phyloP scores from a whole-genome alignment of 2,797 vertebrate species.

The Peromyscus melanophrys region DNA sequence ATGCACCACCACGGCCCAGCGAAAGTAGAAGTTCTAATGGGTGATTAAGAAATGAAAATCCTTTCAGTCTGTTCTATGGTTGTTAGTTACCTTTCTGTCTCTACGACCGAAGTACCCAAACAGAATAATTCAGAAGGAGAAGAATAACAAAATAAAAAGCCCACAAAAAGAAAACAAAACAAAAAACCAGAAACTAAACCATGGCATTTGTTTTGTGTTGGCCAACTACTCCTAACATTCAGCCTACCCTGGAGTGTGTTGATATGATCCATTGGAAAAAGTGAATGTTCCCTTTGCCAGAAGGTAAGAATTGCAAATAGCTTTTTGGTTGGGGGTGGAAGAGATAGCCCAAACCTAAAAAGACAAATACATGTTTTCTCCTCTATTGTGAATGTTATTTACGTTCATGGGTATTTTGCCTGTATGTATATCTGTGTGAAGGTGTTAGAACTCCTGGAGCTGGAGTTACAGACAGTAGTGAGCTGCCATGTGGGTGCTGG shows the following conservation, averaged over 20 bases:
- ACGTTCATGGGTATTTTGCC: not conserved
- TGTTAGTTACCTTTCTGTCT: not conserved
- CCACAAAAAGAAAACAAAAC: not conserved
- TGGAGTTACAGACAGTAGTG: not conserved
- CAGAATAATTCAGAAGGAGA: not conserved
- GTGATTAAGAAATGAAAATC: conserved; percentile 30
- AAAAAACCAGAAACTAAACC: not conserved
- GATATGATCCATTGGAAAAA: not conserved
- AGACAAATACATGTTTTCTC: not conserved
- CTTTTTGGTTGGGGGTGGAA: not conserved
- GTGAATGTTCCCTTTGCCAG: not conserved
- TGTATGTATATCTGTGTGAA: not conserved
- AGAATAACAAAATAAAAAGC: not conserved
- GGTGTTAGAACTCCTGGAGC: not conserved
- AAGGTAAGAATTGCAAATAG: not conserved
- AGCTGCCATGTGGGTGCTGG: not conserved
- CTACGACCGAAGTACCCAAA: not conserved
- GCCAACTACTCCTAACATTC: not conserved
- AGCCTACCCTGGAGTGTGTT: not conserved
- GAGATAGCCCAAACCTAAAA: not conserved
- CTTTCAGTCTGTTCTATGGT: not conserved
- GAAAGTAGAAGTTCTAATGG: not conserved
- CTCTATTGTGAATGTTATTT: not conserved
- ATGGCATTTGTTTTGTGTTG: not conserved
- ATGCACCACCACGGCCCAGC: not conserved